Evolutionary conservation across 2,888 invertebrate species (phyloP), one percentile per base, ranked within the genome.

Genomic region (Himalopsyche japonica): DNA sequence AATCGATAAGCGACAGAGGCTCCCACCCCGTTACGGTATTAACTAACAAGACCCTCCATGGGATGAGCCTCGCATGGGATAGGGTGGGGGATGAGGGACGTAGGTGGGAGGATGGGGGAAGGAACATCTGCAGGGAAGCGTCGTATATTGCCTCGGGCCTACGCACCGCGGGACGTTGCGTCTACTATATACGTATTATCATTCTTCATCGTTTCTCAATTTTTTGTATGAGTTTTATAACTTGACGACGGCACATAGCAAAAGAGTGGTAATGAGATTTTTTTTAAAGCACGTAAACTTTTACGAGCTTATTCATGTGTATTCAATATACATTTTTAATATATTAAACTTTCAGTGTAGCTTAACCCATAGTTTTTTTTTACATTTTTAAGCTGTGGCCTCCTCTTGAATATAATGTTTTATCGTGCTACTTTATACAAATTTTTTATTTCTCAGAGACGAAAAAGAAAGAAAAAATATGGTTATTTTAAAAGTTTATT

Each of bases 121-220:
- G 47, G 80, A 80, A 83, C 83, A 83, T 83, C 83, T 83, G 83
- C 83, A 83, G 76, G 80, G 70, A 57, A 83, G 83, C 70, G 57
- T 20, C 79, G 83, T 79, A 83, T 79, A 79, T 70, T 70, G 57
- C 57, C 64, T 37, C 81, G 49, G 70, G 78, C 81, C 78, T 84
- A 84, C 84, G 84, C 84, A 84, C 84, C 77, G 81, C 81, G 81
- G 81, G 76, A 84, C 64, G 70, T 70, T 70, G 70, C 70, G 70
- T 70, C 70, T 70, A 15, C 70, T 70, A 27, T 70, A 70, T 70
- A 27, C 30, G 70, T 70, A 70, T 70, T 70, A 70, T 70, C 70
- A 70, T 70, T 70, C 70, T 27, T 70, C 70, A 70, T 27, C 70
- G 70, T 27, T 70, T 70, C 27, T 70, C 70, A 70, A 70, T 70